Evolutionary conservation across 2,113 vertebrate genomes (phyloP).

Genomic region (Sinocyclocheilus anshuiensis): DNA sequence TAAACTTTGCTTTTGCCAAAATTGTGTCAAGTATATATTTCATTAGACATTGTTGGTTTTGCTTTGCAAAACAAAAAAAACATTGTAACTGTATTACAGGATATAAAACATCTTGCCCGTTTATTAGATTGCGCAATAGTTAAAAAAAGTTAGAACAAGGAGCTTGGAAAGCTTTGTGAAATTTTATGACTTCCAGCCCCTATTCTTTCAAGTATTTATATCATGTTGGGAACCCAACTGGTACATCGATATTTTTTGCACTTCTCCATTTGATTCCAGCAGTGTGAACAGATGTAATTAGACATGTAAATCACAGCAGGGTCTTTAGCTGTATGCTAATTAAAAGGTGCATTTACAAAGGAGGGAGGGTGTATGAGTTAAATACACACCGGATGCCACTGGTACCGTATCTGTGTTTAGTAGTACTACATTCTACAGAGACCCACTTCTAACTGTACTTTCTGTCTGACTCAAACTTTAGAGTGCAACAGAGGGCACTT

Average conservation of each 20-base stretch:
- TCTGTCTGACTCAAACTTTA: background rate
- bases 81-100: too few relatives aligned
- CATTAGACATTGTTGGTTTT: background rate
- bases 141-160: background rate
- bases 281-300: slow-evolving; percentile 43
- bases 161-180: slow-evolving; percentile 3
- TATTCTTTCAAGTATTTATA: background rate
- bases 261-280: slow-evolving; percentile 36
- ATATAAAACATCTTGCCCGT: background rate
- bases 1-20: background rate
- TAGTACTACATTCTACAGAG: background rate
- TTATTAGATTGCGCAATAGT: background rate
- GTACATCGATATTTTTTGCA: slow-evolving; percentile 10
- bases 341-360: slow-evolving; percentile 47
- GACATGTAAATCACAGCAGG: slow-evolving; percentile 43
- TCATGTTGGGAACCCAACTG: slow-evolving; percentile 25
- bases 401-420: background rate
- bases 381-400: slow-evolving; percentile 1
- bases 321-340: slow-evolving; percentile 43
- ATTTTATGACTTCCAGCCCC: background rate
- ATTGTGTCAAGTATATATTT: slow-evolving; percentile 1
- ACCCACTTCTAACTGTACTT: slow-evolving; percentile 5
- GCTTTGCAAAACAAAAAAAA: background rate
- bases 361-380: slow-evolving; percentile 24
- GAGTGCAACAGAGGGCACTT: background rate